Percentiles rank a stretch among this genome's conserved stretches.
phyloP scores from a whole-genome alignment of 1,140 invertebrate genomes.

The Drosophila ananassae region DNA sequence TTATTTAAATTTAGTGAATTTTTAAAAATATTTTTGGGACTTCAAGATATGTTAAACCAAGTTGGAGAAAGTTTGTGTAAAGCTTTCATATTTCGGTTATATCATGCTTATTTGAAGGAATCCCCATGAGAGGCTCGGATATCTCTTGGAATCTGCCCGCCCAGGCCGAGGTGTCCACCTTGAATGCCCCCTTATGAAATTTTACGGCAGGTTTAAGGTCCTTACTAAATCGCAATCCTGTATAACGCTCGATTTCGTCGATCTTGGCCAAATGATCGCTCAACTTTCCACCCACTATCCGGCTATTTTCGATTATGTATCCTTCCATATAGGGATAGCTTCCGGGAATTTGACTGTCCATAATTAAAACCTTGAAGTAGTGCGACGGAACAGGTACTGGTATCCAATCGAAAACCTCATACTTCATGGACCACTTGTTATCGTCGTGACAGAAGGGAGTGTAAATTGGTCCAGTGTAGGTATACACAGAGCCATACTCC shows the following conservation, averaged over 20 bases:
- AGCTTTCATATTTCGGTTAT: background rate
- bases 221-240: slow-evolving; percentile 55
- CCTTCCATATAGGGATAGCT: slow-evolving; percentile 44
- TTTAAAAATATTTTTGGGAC: background rate
- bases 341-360: slow-evolving; percentile 26
- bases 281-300: slow-evolving; percentile 14
- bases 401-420: slow-evolving; percentile 41
- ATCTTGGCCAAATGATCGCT: slow-evolving; percentile 30
- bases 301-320: slow-evolving; percentile 56
- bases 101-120: background rate
- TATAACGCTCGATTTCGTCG: slow-evolving; percentile 50
- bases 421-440: slow-evolving; percentile 48
- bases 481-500: slow-evolving; percentile 53
- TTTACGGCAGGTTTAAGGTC: slow-evolving; percentile 37
- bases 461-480: slow-evolving; percentile 63
- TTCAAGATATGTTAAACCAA: no score
- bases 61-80: background rate
- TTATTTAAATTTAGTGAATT: background rate
- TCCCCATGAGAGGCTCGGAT: slow-evolving; percentile 10
- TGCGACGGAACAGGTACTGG: slow-evolving; percentile 53
- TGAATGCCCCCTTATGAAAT: slow-evolving; percentile 24
- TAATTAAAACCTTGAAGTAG: slow-evolving; percentile 63
- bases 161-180: background rate
- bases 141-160: slow-evolving; percentile 1
- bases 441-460: slow-evolving; percentile 12